Evolutionary conservation across 2,888 invertebrate genomes (phyloP).

Genomic region (Endomychus coccineus): DNA sequence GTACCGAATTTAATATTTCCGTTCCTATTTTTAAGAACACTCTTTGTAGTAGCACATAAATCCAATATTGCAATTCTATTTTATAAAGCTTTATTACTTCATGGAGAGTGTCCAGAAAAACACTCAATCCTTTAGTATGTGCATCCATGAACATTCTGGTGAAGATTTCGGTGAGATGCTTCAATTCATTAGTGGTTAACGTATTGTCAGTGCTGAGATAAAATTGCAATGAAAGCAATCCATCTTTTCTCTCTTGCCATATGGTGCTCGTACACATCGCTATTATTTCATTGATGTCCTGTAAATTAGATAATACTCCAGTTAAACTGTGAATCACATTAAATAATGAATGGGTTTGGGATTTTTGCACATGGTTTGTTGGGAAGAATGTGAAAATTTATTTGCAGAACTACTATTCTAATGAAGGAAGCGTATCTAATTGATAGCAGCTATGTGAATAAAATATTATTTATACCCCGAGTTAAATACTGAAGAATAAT

Average conservation of each 20-base stretch:
- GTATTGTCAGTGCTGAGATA: constrained; percentile 64
- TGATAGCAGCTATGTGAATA: no score
- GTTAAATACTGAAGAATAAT: no score
- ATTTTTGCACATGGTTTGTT: no score
- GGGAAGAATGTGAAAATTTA: no score
- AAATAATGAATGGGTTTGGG: not conserved
- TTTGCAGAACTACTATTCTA: no score
- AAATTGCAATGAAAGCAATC: constrained; percentile 65
- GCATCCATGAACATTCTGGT: constrained; percentile 97
- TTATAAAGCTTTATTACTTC: constrained; percentile 83
- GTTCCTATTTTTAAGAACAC: constrained; percentile 74
- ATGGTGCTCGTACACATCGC: constrained; percentile 80
- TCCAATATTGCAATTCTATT: constrained; percentile 85
- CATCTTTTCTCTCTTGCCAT: constrained; percentile 94
- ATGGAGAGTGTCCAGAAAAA: constrained; percentile 88
- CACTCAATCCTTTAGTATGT: constrained; percentile 86
- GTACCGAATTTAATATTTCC: constrained; percentile 86
- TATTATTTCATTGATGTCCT: constrained; percentile 82
- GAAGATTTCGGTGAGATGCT: constrained; percentile 85
- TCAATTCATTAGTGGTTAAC: constrained; percentile 62
- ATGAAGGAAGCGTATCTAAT: no score
- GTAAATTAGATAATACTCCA: no score
- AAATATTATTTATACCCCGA: no score
- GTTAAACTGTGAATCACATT: not conserved
- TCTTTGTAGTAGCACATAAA: constrained; percentile 74